Evolutionary conservation across 1,140 invertebrate species (phyloP), one percentile per base, ranked within the genome.

Genomic region (Euglossa dilemma): DNA sequence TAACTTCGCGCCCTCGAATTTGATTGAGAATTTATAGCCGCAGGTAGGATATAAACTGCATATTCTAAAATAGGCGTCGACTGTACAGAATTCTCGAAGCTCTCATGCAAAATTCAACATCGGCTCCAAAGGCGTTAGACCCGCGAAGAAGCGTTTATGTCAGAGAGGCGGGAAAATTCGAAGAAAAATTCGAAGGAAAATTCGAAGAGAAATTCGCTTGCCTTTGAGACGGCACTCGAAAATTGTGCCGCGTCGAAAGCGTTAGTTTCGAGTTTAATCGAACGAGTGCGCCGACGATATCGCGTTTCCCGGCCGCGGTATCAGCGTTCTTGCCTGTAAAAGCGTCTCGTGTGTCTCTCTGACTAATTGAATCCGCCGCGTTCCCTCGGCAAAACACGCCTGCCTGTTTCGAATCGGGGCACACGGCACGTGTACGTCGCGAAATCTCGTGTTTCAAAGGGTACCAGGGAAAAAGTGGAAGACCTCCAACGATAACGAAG

Each of bases 331-430:
- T n/a, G 23, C 64, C 23, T 25, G 69, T 64, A 75, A 81, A 75
- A 75, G 80, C 71, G 9, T 81, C 79, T 75, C 52, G 43, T 28
- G 59, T 81, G 36, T 81, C 71, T 16, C 59, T 56, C 36, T 36
- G 61, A 67, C 63, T 81, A 81, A 81, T 81, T 75, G 80, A 75
- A 81, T 81, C 25, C 14, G 18, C 5, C 23, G 71, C 43, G 18
- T 66, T 73, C 64, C 28, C 6, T 20, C 78, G 50, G 45, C 16
- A 6, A 64, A 64, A 80, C 78, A 25, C 36, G 7, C 28, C 36
- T 36, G 23, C 20, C 8, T 18, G 47, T 14, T 1, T 6, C 18
- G 52, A 16, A 20, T 59, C 16, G n/a, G 28, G 25, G 14, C 25
- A 61, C 25, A 43, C 11, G 14, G 23, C 23, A 6, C 7, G 11